Evolutionary conservation across 2,113 vertebrate species (phyloP), one percentile per base, ranked within the genome.

Genomic region (Lophura nycthemera): DNA sequence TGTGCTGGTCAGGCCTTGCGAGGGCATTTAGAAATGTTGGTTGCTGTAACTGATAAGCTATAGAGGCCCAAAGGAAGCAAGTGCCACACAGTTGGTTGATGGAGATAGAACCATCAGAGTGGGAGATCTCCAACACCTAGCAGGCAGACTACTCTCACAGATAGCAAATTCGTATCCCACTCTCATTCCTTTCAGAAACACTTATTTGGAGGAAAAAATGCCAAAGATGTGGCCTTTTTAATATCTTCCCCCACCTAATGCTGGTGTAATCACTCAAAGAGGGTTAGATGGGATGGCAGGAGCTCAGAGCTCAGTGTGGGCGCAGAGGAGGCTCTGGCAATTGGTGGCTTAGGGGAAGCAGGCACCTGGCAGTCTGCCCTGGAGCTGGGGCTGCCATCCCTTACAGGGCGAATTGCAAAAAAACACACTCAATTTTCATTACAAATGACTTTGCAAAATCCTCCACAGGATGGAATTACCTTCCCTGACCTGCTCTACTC

Each of bases 371-470:
- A 93, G 83, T 29, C 65, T 95, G 84, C 75, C 91, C 61, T 48
- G 82, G 47, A 56, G 65, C 50, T 60, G 52, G 69, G 69, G 77
- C 56, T 95, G 72, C 84, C 89, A 80, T 89, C 12, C 50, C 82
- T 91, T 88, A 80, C 74, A 69, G 0, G 20, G 56, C 18, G 9
- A 81, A 90, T 71, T 77, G 82, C 34, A 86, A 86, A 83, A 29
- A 11, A 50, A 87, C 56, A 57, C 47, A 57, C 8, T 87, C 87
- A 80, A 40, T 86, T 96, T 77, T 83, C 69, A 65, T 88, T 77
- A 86, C n/a, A 83, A 87, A 92, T 83, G 50, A 92, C 92, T 95
- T 93, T 69, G 88, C 47, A 83, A 93, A 95, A 92, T 86, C 89
- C 90, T 88, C 60, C 34, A 19, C 34, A 60, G 77, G 91, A 88